These are phyloP conservation scores for Neodontobutis hainanensis DNA, from an alignment of 2,113 vertebrate species.

Conservation along the genomic window DNA sequence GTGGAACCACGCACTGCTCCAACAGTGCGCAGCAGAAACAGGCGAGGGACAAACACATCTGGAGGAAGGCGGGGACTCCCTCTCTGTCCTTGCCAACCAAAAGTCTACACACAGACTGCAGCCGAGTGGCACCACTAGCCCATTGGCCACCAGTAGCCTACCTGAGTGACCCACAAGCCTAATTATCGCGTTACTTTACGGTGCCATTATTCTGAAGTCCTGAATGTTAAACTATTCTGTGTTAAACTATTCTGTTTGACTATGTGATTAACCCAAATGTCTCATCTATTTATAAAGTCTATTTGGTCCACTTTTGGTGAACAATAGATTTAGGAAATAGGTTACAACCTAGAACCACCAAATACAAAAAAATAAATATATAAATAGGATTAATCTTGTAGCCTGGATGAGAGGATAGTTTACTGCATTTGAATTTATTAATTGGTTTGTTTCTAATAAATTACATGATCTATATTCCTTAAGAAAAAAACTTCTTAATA, in stretches of 20 bases:
- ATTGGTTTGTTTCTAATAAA: too few species aligned
- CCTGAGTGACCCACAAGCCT: not conserved
- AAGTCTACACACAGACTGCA: slow-evolving; percentile 55
- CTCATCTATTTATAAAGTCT: too few species aligned
- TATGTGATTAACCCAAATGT: too few species aligned
- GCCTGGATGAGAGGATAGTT: too few species aligned
- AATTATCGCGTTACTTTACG: not conserved
- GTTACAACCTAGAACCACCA: too few species aligned
- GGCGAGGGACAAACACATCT: slow-evolving; percentile 65
- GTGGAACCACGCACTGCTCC: slow-evolving; percentile 45
- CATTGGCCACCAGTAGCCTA: not conserved
- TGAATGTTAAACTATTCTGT: not conserved
- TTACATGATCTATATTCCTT: not conserved
- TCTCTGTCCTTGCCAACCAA: slow-evolving; percentile 28
- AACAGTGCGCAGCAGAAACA: slow-evolving; percentile 41
- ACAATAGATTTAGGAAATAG: too few species aligned
- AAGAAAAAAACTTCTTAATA: not conserved
- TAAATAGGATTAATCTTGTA: too few species aligned
- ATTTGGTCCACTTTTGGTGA: too few species aligned
- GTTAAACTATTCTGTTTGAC: not conserved
- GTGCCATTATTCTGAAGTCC: not conserved
- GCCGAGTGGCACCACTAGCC: slow-evolving; percentile 39
- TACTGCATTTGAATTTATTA: too few species aligned
- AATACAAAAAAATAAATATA: too few species aligned
- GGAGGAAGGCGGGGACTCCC: slow-evolving; percentile 63